phyloP scores from a whole-genome alignment of 2,888 invertebrate species.

The Norana najaformis region DNA sequence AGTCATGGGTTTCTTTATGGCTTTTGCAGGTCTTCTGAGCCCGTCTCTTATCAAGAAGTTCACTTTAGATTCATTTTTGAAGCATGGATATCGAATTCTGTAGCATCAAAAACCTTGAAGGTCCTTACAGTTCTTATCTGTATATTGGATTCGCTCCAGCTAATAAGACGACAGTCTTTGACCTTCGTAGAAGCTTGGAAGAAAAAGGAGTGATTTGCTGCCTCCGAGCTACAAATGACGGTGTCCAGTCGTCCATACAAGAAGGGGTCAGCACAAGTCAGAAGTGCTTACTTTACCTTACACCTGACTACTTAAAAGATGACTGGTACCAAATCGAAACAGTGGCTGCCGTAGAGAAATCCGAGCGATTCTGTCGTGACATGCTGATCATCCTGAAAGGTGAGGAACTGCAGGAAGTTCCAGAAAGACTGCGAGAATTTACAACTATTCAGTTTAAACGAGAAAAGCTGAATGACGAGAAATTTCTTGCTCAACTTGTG shows the following conservation, averaged over 20 bases:
- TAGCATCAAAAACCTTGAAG: not conserved
- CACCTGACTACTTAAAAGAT: conserved; percentile 20
- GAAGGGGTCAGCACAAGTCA: not conserved
- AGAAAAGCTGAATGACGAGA: conserved; percentile 19
- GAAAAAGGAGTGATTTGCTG: not conserved
- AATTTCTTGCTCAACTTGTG: not conserved
- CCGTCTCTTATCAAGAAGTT: not conserved
- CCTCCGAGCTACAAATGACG: not conserved
- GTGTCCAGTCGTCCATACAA: not conserved
- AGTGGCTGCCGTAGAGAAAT: not conserved
- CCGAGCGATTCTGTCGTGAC: not conserved
- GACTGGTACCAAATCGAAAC: not conserved
- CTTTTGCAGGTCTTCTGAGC: not conserved
- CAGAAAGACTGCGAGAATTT: not conserved
- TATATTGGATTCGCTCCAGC: not conserved
- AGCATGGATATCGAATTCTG: not conserved
- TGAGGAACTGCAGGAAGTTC: not conserved
- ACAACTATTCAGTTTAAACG: not conserved
- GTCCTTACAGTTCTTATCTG: not conserved
- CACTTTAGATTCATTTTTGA: not conserved
- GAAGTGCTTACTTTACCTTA: conserved; percentile 22
- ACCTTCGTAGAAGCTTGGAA: not conserved
- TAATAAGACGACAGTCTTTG: not conserved
- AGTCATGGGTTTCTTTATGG: not conserved
- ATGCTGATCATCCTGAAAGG: conserved; percentile 21